Base-by-base conservation (phyloP, 2,888 invertebrate species). In the Chrysolina americana region DNA sequence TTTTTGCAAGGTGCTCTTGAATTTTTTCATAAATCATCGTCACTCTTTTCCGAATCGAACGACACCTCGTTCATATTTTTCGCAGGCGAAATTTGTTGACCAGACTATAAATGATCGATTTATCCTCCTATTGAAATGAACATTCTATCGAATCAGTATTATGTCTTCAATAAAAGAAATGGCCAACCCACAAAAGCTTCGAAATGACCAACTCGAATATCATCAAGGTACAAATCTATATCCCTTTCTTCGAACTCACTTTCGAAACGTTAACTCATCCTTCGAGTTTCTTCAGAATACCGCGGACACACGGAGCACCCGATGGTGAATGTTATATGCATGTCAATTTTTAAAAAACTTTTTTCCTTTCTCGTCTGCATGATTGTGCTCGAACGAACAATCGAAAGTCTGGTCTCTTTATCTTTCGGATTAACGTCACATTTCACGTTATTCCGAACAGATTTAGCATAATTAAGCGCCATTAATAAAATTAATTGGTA, bases 291-390 rank as follows among this genome's bases (percentile, higher is more conserved):
- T 66, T 65, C 69, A 82, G 87, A 87, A 87, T 87, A 87, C 86
- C 86, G 86, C 84, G 86, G 86, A 82, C 86, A 86, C 79, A 86
- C 86, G 86, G 84, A 84, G 84, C 81, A 83, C 85, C 86, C 84
- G 79, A 72, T 83, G 81, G 81, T 84, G 83, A 83, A 82, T 85
- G 83, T 83, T 74, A 68, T 71, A 69, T 74, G 77, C 75, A 77
- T 73, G 77, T 73, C 73, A 69, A 71, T 71, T 62, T 75, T 69
- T 65, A 69, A 44, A n/a, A 68, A 50, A 65, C 48, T 41, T 71
- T 62, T 71, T 71, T 68, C 68, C 19, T 72, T 56, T 59, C 17
- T 41, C 23, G 59, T 62, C 73, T 77, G 77, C 75, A 77, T 75
- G 77, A 77, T 71, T 53, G 63, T 73, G 73, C 63, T 63, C 36